These are phyloP conservation scores for Ptychodera flava DNA, from an alignment of 35 echinoderm and acorn worm genomes.

Conservation along the genomic window DNA sequence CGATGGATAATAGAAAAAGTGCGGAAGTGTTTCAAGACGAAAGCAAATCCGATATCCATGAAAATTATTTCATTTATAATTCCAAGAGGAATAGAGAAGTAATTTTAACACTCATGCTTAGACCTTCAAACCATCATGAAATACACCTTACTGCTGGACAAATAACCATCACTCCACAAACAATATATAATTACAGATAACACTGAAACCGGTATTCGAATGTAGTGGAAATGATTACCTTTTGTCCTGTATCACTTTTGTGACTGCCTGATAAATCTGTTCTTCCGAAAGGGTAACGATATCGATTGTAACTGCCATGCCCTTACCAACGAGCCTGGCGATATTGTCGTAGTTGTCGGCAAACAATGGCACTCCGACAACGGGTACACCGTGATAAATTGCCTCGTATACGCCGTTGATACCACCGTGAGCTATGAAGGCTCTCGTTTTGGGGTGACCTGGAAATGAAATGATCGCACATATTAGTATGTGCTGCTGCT, in stretches of 20 bases:
- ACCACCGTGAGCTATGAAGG: no score
- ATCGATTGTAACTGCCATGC: conserved; percentile 23
- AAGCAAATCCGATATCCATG: not conserved
- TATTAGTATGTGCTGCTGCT: conserved; percentile 42
- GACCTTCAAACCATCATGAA: not conserved
- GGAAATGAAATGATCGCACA: not conserved
- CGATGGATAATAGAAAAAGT: not conserved
- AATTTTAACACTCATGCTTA: not conserved
- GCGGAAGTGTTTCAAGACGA: not conserved
- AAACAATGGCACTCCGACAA: conserved; percentile 39
- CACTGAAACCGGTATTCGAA: not conserved
- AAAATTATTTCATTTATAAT: not conserved
- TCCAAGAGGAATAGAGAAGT: not conserved
- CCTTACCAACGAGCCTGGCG: conserved; percentile 31
- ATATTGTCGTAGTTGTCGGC: conserved; percentile 32
- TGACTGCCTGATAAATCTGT: conserved; percentile 4
- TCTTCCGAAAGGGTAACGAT: conserved; percentile 29
- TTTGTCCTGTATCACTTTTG: conserved; percentile 20
- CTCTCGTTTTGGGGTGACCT: conserved; percentile 39
- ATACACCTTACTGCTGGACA: not conserved
- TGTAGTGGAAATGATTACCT: conserved; percentile 16
- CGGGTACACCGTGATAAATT: conserved; percentile 36
- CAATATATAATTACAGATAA: not conserved
- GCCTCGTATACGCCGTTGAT: conserved; percentile 55
- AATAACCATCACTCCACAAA: not conserved